phyloP scores from a whole-genome alignment of 2,888 invertebrate species.

The Ptilodon capucinus region DNA sequence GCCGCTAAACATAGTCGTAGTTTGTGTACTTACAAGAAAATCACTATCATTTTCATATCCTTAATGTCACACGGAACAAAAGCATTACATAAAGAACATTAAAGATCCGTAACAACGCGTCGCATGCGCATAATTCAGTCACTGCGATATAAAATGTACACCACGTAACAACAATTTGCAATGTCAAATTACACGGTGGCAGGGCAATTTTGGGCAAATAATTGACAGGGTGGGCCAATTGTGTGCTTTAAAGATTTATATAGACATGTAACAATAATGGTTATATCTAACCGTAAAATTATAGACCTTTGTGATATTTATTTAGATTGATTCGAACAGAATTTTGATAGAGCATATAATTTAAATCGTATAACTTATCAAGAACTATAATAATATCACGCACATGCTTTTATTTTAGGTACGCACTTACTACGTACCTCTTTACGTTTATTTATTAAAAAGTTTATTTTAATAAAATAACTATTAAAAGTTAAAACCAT shows the following conservation, averaged over 20 bases:
- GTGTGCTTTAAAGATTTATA: not conserved
- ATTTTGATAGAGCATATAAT: too few species aligned
- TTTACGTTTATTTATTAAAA: too few species aligned
- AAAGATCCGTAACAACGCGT: constrained; percentile 31
- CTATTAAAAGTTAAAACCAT: too few species aligned
- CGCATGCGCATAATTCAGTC: constrained; percentile 21
- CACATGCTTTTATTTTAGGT: too few species aligned
- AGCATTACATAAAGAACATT: constrained; percentile 16
- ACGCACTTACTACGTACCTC: too few species aligned
- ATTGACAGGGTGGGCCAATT: not conserved
- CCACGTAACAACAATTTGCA: constrained; percentile 18
- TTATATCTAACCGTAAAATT: too few species aligned
- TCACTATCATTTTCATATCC: not conserved
- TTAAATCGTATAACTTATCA: too few species aligned
- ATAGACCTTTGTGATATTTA: too few species aligned
- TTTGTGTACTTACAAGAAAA: not conserved
- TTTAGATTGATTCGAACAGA: too few species aligned
- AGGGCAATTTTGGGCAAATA: not conserved
- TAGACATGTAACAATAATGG: not conserved
- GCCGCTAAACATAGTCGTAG: too few species aligned
- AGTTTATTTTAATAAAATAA: too few species aligned
- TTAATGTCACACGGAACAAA: constrained; percentile 21
- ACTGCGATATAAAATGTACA: constrained; percentile 16
- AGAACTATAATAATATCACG: too few species aligned
- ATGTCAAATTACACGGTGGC: constrained; percentile 19